Conservation (phyloP, 2,113 vertebrate species). For the Tinamus guttatus region DNA sequence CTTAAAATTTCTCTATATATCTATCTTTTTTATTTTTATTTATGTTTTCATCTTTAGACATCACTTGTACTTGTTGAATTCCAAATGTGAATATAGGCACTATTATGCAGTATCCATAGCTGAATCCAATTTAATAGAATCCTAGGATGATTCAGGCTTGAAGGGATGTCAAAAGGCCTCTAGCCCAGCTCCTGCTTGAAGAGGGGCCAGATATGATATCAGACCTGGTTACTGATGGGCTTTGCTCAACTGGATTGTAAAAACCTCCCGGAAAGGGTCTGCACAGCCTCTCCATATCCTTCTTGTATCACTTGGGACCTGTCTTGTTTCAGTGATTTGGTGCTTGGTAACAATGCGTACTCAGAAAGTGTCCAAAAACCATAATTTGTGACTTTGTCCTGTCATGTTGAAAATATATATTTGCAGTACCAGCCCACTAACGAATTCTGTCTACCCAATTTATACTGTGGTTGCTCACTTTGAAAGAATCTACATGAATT, state of each 20-base stretch:
- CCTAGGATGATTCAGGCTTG: neutral
- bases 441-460: too few species aligned
- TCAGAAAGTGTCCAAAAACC: neutral
- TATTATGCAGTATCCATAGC: neutral
- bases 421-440: neutral
- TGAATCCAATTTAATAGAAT: neutral
- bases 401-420: neutral
- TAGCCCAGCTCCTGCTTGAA: neutral
- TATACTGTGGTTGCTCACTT: neutral
- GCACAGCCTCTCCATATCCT: neutral
- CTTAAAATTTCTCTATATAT: neutral
- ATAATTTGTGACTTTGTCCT: neutral
- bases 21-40: neutral
- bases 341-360: too few species aligned
- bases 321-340: neutral
- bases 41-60: neutral
- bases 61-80: neutral
- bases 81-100: neutral
- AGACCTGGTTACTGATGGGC: neutral
- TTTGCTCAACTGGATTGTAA: accelerated
- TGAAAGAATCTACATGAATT: neutral
- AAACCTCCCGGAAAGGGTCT: neutral
- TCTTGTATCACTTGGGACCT: neutral
- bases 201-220: neutral
- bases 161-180: neutral